phyloP scores from a whole-genome alignment of 2,888 invertebrate species.

The Xiphydria camelus region DNA sequence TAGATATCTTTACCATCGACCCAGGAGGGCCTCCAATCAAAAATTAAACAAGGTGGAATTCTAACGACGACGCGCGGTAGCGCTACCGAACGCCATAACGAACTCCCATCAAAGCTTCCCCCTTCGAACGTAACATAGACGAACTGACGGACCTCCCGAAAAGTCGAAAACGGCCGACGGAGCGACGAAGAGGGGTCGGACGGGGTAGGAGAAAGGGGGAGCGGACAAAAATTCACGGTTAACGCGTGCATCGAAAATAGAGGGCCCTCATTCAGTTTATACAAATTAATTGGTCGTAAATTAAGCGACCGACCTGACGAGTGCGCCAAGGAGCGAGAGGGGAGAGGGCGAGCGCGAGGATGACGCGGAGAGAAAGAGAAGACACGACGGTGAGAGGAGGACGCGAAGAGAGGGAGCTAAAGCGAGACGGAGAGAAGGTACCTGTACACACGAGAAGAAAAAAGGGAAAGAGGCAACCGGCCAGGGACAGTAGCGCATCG shows the following conservation, averaged over 20 bases:
- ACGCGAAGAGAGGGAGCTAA: background rate
- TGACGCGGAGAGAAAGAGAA: constrained; percentile 8
- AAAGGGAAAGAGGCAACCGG: constrained; percentile 1
- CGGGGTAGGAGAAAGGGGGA: constrained; percentile 22
- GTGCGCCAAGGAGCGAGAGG: constrained; percentile 23
- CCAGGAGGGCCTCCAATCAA: background rate
- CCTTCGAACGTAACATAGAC: background rate
- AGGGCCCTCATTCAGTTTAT: constrained; percentile 52
- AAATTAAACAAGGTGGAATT: background rate
- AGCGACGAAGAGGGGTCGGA: constrained; percentile 7
- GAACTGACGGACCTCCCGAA: constrained; percentile 1
- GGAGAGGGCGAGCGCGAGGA: constrained; percentile 7
- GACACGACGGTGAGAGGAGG: too few relatives aligned
- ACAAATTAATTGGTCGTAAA: constrained; percentile 60
- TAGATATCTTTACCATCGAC: too few relatives aligned
- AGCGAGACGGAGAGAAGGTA: constrained; percentile 12
- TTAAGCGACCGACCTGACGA: constrained; percentile 50
- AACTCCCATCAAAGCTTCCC: background rate
- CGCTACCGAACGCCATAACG: constrained; percentile 1
- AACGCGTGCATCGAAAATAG: constrained; percentile 55
- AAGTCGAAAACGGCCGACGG: background rate
- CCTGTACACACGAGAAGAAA: constrained; percentile 1
- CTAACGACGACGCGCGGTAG: background rate
- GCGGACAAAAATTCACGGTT: constrained; percentile 45
- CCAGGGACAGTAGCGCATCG: constrained; percentile 55